Percentiles rank a stretch among this genome's conserved stretches.
Conservation (phyloP, 2,797 vertebrate species). For the Platyrinchus mystaceus region DNA sequence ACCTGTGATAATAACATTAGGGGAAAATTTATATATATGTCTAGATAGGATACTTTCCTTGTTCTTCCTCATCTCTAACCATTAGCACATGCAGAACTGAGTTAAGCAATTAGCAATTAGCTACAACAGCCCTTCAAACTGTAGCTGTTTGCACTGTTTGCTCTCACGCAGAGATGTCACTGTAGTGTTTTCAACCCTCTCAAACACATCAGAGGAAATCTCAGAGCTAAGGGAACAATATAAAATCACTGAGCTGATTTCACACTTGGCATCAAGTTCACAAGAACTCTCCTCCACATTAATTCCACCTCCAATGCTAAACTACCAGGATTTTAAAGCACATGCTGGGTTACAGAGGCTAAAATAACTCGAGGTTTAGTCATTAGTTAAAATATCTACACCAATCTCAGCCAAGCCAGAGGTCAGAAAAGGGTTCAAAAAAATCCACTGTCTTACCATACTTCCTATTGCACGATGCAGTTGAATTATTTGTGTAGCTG, state of each 20-base stretch:
- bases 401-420: background rate
- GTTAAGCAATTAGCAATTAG: background rate
- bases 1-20: background rate
- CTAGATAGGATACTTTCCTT: background rate
- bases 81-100: background rate
- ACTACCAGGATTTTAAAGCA: background rate
- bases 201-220: background rate
- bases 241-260: background rate
- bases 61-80: background rate
- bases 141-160: background rate
- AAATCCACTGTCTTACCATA: constrained; percentile 75
- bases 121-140: background rate
- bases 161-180: background rate
- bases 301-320: background rate
- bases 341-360: background rate
- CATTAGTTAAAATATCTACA: background rate
- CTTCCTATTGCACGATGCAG: constrained; percentile 86
- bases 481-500: constrained; percentile 80
- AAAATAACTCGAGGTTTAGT: background rate
- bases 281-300: background rate
- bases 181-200: background rate
- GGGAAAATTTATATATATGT: background rate
- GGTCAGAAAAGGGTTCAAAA: background rate
- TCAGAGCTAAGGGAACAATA: background rate
- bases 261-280: background rate